These are phyloP conservation scores for Euzetes globulus DNA, from an alignment of 2,888 invertebrate genomes.

Conservation along the genomic window DNA sequence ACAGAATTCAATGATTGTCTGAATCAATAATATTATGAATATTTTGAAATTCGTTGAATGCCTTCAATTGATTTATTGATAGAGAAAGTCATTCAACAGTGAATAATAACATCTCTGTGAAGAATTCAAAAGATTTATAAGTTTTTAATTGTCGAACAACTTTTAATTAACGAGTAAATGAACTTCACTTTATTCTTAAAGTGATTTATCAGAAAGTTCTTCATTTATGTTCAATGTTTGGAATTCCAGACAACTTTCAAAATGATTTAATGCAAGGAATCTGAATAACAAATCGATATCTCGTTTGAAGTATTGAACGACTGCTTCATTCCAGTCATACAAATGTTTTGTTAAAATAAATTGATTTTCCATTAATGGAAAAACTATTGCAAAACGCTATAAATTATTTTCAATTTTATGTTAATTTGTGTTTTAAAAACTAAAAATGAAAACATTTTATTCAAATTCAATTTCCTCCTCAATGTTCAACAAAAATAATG, in stretches of 20 bases:
- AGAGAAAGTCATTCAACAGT: conserved; percentile 13
- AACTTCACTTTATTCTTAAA: neutral
- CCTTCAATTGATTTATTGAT: neutral
- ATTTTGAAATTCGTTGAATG: conserved; percentile 2
- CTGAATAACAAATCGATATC: too few species aligned
- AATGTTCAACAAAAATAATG: too few species aligned
- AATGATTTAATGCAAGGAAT: too few species aligned
- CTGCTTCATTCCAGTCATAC: too few species aligned
- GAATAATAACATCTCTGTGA: neutral
- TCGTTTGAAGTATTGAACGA: too few species aligned
- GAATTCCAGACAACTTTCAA: neutral
- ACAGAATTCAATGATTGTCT: neutral
- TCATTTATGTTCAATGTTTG: neutral
- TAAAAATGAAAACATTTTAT: too few species aligned
- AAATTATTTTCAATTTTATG: too few species aligned
- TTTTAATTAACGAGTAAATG: neutral
- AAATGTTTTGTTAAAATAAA: too few species aligned
- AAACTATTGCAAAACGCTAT: too few species aligned
- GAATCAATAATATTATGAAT: neutral
- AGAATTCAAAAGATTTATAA: neutral
- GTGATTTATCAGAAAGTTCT: neutral
- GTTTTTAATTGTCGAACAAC: conserved; percentile 9
- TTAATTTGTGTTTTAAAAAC: too few species aligned
- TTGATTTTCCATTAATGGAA: too few species aligned
- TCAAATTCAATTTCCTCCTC: too few species aligned